phyloP scores from a whole-genome alignment of 2,797 vertebrate species.

The Glyptemys insculpta region DNA sequence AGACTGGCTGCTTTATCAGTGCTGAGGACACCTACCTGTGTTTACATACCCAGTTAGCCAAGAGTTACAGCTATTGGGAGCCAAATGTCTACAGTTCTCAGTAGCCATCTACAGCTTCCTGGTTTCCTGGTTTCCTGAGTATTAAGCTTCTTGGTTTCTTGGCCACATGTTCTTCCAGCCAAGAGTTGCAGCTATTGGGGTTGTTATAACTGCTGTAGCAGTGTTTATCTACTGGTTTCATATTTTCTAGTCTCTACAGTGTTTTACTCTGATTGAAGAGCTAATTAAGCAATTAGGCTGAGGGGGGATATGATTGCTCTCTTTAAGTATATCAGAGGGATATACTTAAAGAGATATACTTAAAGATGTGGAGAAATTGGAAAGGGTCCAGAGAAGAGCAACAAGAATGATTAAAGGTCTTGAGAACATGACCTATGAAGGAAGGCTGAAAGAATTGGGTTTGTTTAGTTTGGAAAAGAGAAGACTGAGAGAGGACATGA shows the following conservation, averaged over 20 bases:
- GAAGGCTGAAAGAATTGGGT: too few relatives aligned
- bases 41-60: accelerated
- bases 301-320: too few relatives aligned
- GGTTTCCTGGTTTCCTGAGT: not conserved
- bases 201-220: not conserved
- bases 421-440: too few relatives aligned
- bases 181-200: not conserved
- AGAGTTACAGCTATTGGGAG: not conserved
- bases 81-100: not conserved
- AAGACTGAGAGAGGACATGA: too few relatives aligned
- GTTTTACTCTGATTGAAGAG: not conserved
- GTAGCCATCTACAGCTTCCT: not conserved
- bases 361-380: too few relatives aligned
- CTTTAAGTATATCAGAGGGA: too few relatives aligned
- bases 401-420: too few relatives aligned
- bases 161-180: accelerated
- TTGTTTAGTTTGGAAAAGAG: too few relatives aligned
- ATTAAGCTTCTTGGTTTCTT: not conserved
- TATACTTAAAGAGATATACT: too few relatives aligned
- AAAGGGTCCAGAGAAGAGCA: too few relatives aligned
- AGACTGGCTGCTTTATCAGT: not conserved
- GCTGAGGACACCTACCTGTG: not conserved
- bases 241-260: not conserved
- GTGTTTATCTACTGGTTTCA: not conserved
- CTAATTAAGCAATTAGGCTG: not conserved